Evolutionary conservation across 2,113 vertebrate genomes (phyloP).

Genomic region (Oreochromis tanganicae): DNA sequence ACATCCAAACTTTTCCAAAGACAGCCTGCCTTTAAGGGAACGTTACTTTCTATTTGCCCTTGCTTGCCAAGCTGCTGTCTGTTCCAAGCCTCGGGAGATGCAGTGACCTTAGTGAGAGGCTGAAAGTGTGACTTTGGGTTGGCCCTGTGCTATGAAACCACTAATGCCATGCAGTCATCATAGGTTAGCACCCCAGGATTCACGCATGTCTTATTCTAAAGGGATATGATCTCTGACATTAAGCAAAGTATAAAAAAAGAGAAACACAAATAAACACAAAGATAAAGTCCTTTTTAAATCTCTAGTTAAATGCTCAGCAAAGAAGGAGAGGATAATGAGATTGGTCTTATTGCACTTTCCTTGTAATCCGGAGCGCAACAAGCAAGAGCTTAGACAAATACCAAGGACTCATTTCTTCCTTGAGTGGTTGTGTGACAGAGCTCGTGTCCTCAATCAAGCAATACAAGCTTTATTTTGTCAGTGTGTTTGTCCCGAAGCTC

Average conservation of each 20-base stretch:
- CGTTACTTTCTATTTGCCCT: conserved; percentile 3
- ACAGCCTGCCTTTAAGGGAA: not conserved
- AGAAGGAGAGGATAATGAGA: conserved; percentile 23
- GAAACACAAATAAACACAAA: not conserved
- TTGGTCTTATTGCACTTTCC: not conserved
- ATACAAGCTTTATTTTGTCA: not conserved
- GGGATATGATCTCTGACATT: conserved; percentile 50
- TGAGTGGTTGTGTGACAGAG: not conserved
- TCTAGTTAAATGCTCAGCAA: not conserved
- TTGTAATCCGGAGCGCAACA: conserved; percentile 22
- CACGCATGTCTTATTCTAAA: conserved; percentile 24
- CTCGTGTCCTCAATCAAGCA: conserved; percentile 1
- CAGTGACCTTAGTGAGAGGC: not conserved
- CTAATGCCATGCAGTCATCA: not conserved
- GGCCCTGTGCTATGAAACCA: not conserved
- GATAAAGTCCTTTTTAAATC: not conserved
- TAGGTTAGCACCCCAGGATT: not conserved
- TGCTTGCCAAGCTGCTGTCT: not conserved
- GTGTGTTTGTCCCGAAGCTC: not conserved
- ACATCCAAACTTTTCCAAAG: not conserved
- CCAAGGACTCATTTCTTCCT: conserved; percentile 7
- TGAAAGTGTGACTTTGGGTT: not conserved
- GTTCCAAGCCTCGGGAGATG: not conserved
- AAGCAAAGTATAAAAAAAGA: not conserved
- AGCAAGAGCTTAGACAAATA: not conserved